Evolutionary conservation across 2,888 invertebrate species (phyloP).

Genomic region (Branchipolynoe longqiensis): DNA sequence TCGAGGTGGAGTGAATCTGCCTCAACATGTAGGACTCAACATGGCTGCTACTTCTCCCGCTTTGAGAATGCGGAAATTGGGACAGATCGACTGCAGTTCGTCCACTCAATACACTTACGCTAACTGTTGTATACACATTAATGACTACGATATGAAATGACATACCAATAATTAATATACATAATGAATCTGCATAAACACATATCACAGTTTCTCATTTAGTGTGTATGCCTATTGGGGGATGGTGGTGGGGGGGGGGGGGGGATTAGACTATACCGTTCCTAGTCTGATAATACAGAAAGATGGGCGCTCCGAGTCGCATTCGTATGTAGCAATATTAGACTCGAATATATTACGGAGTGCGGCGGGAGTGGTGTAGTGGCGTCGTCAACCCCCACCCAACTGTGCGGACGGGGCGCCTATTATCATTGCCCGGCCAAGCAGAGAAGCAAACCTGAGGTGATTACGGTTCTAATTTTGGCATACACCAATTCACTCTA

Average conservation of each 20-base stretch:
- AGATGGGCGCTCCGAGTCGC: not conserved
- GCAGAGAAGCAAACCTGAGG: constrained; percentile 36
- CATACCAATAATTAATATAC: no score
- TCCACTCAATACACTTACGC: constrained; percentile 1
- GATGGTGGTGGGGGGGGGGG: no score
- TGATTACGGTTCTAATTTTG: constrained; percentile 54
- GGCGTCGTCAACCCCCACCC: not conserved
- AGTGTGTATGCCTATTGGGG: no score
- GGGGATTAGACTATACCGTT: no score
- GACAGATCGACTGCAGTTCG: constrained; percentile 4
- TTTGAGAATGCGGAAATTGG: constrained; percentile 9
- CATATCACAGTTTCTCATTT: no score
- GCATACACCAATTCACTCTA: constrained; percentile 10
- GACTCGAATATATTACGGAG: not conserved
- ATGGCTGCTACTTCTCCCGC: constrained; percentile 45
- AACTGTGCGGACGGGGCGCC: constrained; percentile 15
- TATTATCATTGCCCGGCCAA: constrained; percentile 40
- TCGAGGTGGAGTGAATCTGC: constrained; percentile 1
- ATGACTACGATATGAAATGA: no score
- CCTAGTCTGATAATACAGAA: no score
- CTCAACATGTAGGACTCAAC: no score
- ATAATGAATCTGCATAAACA: no score
- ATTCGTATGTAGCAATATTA: not conserved
- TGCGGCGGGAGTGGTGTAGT: not conserved
- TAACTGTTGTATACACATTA: constrained; percentile 2